Base-by-base conservation (phyloP, 2,113 vertebrate species). In the Acanthochromis polyacanthus region DNA sequence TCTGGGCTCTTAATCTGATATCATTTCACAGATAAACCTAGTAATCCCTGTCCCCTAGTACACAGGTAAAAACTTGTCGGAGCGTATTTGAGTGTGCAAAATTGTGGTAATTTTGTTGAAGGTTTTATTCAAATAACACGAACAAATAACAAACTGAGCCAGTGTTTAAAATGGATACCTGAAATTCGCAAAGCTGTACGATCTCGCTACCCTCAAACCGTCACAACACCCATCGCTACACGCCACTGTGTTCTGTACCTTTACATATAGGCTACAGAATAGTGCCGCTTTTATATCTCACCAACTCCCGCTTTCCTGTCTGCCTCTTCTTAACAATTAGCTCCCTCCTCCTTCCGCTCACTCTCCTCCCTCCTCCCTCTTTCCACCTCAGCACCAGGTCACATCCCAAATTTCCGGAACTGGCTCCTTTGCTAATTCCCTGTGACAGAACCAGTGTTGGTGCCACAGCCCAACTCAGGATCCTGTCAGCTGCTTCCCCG, bases 361-460 rank as follows among this genome's bases (percentile, higher is more conserved):
- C 60, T 57, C 12, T 3, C 46, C 8, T 38, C 22, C 36, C 43
- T 14, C 45, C 45, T n/a, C 28, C 14, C 63, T 72, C 28, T 48
- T 5, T 48, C 46, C 77, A 75, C 77, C 46, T 75, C 63, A 67
- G 52, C 79, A 70, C 68, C 75, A 81, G 78, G 81, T 92, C 85
- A 79, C 75, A 80, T 86, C 75, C 67, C 70, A 80, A 81, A 82
- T 83, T 86, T 72, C 79, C 25, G 48, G 65, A 84, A 78, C 82
- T 78, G 72, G 81, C 86, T 87, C 63, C 58, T 79, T 38, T 65
- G 55, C 64, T 92, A 89, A 88, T 85, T 76, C 84, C 77, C 74
- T 61, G 48, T 80, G 87, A 89, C 82, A 91, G 77, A 57, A 53
- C 75, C 25, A 28, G 76, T 66, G 73, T 89, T 56, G 60, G 68